Evolutionary conservation across 2,797 vertebrate genomes (phyloP), one percentile per base, ranked within the genome.

Genomic region (Cyprinodon diabolis): DNA sequence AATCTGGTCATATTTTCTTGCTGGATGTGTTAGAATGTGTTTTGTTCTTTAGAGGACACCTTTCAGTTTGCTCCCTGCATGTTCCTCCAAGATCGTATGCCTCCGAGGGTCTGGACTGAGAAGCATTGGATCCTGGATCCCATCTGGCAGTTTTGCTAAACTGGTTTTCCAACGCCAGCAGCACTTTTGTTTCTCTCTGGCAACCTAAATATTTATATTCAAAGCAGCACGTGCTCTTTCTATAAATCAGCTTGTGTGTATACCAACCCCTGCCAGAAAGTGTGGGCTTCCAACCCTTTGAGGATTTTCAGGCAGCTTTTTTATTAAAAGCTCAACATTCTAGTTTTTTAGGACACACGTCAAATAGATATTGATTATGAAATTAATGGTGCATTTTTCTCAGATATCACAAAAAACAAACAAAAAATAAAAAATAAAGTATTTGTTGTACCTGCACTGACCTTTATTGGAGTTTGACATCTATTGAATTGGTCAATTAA

Each of bases 131-230:
- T 65, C 43, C 62, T 23, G 40, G 62, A 65, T 47, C 62, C 62
- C 13, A 65, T 65, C 43, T 65, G 40, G 62, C 60, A 63, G 19
- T 43, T 63, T 63, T 43, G n/a, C 40, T 45, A 12, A 65, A 2
- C 62, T 47, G 62, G 23, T 47, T 47, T 25, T 23, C 21, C 21
- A 19, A 65, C 6, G 6, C 40, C 21, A 0, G 43, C 43, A 47
- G 62, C 43, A 65, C 6, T 43, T 63, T 62, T n/a, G 37, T 63
- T 62, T 62, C 21, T 63, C 37, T 63, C 19, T 43, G 60, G 37
- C 60, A 43, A 63, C 60, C 60, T 63, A n/a, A 43, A n/a, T 19
- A 63, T 43, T 63, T 63, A 63, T 63, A 63, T 63, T 63, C 43
- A 47, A 65, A 65, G 43, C 62, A 47, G 21, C 37, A 63, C 43